Conservation (phyloP, 2,797 vertebrate genomes). For the Crocidura indochinensis region DNA sequence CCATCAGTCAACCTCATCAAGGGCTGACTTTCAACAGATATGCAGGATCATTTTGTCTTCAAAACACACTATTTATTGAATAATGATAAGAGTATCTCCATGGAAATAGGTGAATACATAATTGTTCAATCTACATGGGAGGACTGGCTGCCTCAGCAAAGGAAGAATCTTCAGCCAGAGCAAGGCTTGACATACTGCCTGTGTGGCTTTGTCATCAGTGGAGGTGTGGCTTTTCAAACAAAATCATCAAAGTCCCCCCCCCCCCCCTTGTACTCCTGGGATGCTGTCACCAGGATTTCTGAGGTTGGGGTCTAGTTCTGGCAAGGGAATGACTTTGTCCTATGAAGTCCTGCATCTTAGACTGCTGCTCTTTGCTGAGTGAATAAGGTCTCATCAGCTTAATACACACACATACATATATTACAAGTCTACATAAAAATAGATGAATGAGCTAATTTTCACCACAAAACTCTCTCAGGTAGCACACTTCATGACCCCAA, state of each 20-base stretch:
- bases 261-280: not conserved
- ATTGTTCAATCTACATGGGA: too few relatives aligned
- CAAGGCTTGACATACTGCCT: too few relatives aligned
- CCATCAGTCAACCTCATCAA: too few relatives aligned
- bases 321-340: not conserved
- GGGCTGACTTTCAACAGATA: too few relatives aligned
- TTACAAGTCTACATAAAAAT: not conserved
- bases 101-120: not conserved
- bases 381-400: not conserved
- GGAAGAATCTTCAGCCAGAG: too few relatives aligned
- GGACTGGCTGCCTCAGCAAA: too few relatives aligned
- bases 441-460: conserved; percentile 52
- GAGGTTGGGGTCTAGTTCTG: not conserved
- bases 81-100: not conserved
- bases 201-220: too few relatives aligned
- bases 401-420: not conserved
- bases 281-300: not conserved
- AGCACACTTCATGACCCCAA: not conserved
- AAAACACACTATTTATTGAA: conserved; percentile 38
- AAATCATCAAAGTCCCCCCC: not conserved
- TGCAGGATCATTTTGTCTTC: conserved; percentile 25
- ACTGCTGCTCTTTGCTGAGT: not conserved
- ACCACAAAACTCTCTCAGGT: not conserved
- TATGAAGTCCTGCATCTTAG: not conserved
- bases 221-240: too few relatives aligned